phyloP scores from a whole-genome alignment of 2,113 vertebrate species.

The Centropristis striata region DNA sequence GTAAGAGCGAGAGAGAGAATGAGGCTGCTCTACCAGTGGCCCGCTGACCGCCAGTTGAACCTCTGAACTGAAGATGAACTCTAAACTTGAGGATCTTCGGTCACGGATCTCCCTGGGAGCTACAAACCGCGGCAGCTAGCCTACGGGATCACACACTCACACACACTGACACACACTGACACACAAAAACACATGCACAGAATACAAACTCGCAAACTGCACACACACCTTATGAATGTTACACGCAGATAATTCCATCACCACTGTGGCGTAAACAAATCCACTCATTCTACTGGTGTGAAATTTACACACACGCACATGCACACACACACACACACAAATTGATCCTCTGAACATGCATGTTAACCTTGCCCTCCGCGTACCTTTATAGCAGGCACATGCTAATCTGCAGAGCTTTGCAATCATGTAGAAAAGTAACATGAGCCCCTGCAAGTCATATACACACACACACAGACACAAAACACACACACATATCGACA shows the following conservation, averaged over 20 bases:
- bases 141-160: slow-evolving; percentile 61
- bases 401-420: slow-evolving; percentile 61
- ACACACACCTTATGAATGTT: slow-evolving; percentile 20
- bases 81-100: slow-evolving; percentile 83
- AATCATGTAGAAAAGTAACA: slow-evolving; percentile 50
- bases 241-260: slow-evolving; percentile 59
- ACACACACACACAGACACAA: slow-evolving; percentile 25
- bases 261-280: slow-evolving; percentile 50
- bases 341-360: slow-evolving; percentile 43
- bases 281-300: slow-evolving; percentile 55
- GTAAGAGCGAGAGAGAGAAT: slow-evolving; percentile 42
- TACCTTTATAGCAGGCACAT: slow-evolving; percentile 22
- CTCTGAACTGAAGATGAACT: slow-evolving; percentile 88
- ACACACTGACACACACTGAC: slow-evolving; percentile 34
- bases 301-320: slow-evolving; percentile 13
- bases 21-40: slow-evolving; percentile 69
- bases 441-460: background rate
- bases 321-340: slow-evolving; percentile 1
- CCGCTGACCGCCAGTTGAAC: slow-evolving; percentile 86
- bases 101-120: slow-evolving; percentile 85
- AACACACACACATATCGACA: background rate
- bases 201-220: background rate
- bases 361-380: slow-evolving; percentile 35
- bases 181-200: slow-evolving; percentile 16
- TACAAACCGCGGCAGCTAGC: slow-evolving; percentile 65